Evolutionary conservation across 2,888 invertebrate species (phyloP), one percentile per base, ranked within the genome.

Genomic region (Corbicula japonica): DNA sequence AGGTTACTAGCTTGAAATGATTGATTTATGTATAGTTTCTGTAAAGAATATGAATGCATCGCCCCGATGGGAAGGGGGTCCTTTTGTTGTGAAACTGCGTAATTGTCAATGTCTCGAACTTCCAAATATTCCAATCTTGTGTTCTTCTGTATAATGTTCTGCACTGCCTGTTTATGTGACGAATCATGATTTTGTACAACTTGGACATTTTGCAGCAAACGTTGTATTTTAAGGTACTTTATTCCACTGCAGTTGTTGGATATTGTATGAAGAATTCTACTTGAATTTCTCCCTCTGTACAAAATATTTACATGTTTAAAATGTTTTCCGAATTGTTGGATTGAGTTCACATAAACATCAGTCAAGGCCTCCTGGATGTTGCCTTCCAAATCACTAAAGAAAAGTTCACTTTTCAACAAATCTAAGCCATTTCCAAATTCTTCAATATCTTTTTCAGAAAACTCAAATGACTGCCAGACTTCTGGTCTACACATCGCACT

Each of bases 1-100:
- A 87, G 70, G 38, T 81, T 84, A 60, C 76, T 77, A 0, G 61
- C 50, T 10, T 76, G 60, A 23, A 87, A 87, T 4, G 86, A 87
- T 44, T 87, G 85, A 8, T 84, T 75, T 26, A 87, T 65, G 52
- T 76, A 75, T 35, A 87, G 70, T 26, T 54, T 74, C n/a, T 66
- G 58, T 8, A 87, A 68, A n/a, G 50, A 32, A 12, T 56, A 54
- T 1, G 85, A 62, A 68, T 86, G 83, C 21, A 48, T 46, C 10
- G 78, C 73, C 8, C 85, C 83, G 52, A 87, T 56, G 8, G 87
- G 85, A n/a, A 87, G 38, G 0, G 83, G 68, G 4, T 75, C 72
- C n/a, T 79, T 79, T 10, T 65, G 71, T 30, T 71, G 62, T 18
- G 76, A 46, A 26, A 56, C 61, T 23, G 80, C 62, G 32, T 56